These are phyloP conservation scores for Neodiprion pinetum DNA, from an alignment of 1,140 invertebrate genomes.

Conservation along the genomic window DNA sequence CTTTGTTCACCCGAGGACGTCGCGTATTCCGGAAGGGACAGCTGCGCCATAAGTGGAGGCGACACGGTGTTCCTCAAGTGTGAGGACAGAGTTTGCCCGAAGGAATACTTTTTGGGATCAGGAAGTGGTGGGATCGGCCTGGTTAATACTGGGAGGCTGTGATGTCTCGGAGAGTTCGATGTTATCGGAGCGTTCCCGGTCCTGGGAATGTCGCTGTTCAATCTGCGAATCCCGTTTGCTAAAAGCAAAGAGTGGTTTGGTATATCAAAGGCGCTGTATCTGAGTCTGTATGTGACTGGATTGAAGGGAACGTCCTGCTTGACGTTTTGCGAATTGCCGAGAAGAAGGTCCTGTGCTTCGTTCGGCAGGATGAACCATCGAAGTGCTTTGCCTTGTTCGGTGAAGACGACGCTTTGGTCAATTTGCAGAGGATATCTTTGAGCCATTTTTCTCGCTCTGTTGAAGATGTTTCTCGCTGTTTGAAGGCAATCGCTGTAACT, in stretches of 20 bases:
- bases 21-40: slow-evolving; percentile 16
- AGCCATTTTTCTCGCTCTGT: slow-evolving; percentile 78
- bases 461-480: slow-evolving; percentile 80
- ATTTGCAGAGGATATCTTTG: slow-evolving; percentile 72
- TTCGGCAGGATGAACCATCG: slow-evolving; percentile 87
- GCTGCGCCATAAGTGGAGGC: slow-evolving; percentile 15
- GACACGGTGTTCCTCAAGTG: slow-evolving; percentile 7
- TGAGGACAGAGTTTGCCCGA: not conserved
- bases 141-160: slow-evolving; percentile 52
- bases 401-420: slow-evolving; percentile 73
- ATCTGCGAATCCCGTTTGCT: slow-evolving; percentile 42
- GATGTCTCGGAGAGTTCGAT: slow-evolving; percentile 50
- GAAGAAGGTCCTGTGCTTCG: slow-evolving; percentile 76
- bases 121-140: not conserved
- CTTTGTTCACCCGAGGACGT: slow-evolving; percentile 30
- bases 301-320: slow-evolving; percentile 79
- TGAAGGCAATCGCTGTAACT: slow-evolving; percentile 79
- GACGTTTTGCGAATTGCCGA: slow-evolving; percentile 76
- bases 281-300: slow-evolving; percentile 57
- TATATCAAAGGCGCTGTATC: slow-evolving; percentile 33
- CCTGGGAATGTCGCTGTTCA: slow-evolving; percentile 54
- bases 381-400: slow-evolving; percentile 71
- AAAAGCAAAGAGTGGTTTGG: slow-evolving; percentile 30
- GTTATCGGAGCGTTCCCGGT: slow-evolving; percentile 42
- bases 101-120: not conserved